Evolutionary conservation across 1,140 invertebrate genomes (phyloP).

Genomic region (Magallana ariakensis): DNA sequence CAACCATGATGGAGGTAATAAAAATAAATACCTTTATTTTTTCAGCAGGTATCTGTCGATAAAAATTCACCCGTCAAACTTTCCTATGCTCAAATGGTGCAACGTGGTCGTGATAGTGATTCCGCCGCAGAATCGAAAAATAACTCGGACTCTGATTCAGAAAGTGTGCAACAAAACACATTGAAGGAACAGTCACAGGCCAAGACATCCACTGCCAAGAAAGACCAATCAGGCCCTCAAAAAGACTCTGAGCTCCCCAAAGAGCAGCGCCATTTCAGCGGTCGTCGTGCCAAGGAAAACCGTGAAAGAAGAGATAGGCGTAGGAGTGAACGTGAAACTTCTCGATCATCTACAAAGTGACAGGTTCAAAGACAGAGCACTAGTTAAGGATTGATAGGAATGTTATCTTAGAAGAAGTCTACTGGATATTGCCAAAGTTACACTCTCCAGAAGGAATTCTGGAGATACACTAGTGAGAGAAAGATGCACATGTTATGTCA

Average conservation of each 20-base stretch:
- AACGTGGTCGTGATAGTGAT: conserved; percentile 83
- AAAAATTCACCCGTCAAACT: conserved; percentile 80
- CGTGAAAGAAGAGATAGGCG: conserved; percentile 62
- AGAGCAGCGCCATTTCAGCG: conserved; percentile 61
- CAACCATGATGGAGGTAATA: too few species aligned
- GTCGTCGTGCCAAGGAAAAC: conserved; percentile 71
- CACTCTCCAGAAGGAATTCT: not conserved
- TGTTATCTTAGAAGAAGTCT: not conserved
- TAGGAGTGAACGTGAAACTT: conserved; percentile 61
- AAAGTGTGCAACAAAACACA: conserved; percentile 53
- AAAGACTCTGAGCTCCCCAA: conserved; percentile 68
- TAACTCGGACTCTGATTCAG: conserved; percentile 55
- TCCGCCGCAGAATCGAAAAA: conserved; percentile 61
- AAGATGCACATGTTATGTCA: not conserved
- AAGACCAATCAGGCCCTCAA: conserved; percentile 52
- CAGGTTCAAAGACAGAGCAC: not conserved
- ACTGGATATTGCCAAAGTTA: conserved; percentile 36
- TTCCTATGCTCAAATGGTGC: conserved; percentile 91
- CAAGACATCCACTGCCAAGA: conserved; percentile 58
- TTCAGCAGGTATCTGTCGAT: conserved; percentile 50
- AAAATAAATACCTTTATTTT: conserved; percentile 7
- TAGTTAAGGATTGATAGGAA: not conserved
- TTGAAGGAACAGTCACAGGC: conserved; percentile 72
- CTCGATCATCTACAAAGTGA: conserved; percentile 47
- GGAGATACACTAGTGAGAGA: not conserved